Evolutionary conservation across 2,888 invertebrate species (phyloP), one percentile per base, ranked within the genome.

Genomic region (Lepidonotus clava): DNA sequence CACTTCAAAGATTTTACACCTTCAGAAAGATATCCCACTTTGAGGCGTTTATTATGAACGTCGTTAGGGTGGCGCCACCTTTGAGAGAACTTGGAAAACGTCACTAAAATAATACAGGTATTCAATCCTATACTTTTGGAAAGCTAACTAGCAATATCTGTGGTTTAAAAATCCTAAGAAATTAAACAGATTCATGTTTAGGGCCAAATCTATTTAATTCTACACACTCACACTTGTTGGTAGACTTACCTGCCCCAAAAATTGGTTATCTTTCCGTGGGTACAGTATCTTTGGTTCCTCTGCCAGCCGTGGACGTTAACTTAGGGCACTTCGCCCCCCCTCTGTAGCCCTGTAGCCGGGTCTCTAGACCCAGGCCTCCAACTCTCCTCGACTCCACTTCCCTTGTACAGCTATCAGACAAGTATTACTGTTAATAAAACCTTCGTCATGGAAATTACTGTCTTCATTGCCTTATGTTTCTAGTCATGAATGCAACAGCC

Each of bases 401-500:
- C 71, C 71, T 11, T 71, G 71, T 71, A 71, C 71, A 71, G 71
- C 71, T 71, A 71, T 71, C 36, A 24, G 38, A 71, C 71, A 24
- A 71, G 71, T 71, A 71, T 71, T 71, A 71, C 71, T 71, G 71
- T 71, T 71, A 71, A 71, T 71, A 71, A 71, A 71, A 71, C 24
- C 71, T 71, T 71, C 71, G 71, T 36, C 71, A 71, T 34, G 34
- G 2, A 71, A n/a, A n/a, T n/a, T n/a, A n/a, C n/a, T n/a, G n/a
- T n/a, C n/a, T n/a, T 11, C 6, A 34, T 1, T 1, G 34, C 14
- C 21, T 71, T 8, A 2, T 71, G 4, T 71, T 66, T 5, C 34
- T 66, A 8, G 6, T 66, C 46, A 46, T 46, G n/a, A n/a, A n/a
- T n/a, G n/a, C n/a, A n/a, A n/a, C n/a, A n/a, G n/a, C n/a, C n/a